A percentile compares a stretch with the other conserved stretches of the same genome.
Conservation (phyloP, 1,140 invertebrate species). For the Heliconius hermathena region DNA sequence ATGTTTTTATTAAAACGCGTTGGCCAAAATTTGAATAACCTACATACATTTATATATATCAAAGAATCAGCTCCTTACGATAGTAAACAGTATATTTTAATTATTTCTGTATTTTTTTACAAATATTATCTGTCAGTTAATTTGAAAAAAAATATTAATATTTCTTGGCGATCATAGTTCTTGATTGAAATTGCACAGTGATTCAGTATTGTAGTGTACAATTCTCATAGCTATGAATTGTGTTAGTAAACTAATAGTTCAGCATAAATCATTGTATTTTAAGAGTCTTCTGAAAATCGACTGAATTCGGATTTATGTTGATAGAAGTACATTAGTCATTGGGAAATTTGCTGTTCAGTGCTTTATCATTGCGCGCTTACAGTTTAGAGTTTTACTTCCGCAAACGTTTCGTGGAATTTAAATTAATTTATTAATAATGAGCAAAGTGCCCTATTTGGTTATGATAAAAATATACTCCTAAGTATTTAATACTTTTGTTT, state of each 20-base stretch:
- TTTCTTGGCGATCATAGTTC: background rate
- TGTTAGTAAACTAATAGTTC: conserved; percentile 30
- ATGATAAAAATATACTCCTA: too few species aligned
- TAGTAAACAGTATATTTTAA: background rate
- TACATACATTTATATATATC: conserved; percentile 7
- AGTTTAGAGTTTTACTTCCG: too few species aligned
- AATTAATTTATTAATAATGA: too few species aligned
- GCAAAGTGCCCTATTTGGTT: too few species aligned
- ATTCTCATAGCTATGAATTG: background rate
- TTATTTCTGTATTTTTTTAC: background rate
- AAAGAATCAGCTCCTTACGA: background rate
- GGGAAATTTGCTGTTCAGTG: background rate
- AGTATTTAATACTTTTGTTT: too few species aligned
- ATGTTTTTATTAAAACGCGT: conserved; percentile 37
- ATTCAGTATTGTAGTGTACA: background rate
- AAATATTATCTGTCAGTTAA: too few species aligned
- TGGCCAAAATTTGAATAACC: conserved; percentile 15
- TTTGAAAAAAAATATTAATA: background rate
- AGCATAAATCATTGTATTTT: conserved; percentile 33
- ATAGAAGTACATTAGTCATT: background rate
- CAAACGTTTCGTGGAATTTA: too few species aligned
- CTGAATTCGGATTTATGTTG: conserved; percentile 11
- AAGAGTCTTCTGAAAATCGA: conserved; percentile 23
- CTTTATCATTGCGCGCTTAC: background rate
- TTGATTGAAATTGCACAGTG: background rate